Base-by-base conservation (phyloP, 2,797 vertebrate genomes). In the Hirundo rustica region DNA sequence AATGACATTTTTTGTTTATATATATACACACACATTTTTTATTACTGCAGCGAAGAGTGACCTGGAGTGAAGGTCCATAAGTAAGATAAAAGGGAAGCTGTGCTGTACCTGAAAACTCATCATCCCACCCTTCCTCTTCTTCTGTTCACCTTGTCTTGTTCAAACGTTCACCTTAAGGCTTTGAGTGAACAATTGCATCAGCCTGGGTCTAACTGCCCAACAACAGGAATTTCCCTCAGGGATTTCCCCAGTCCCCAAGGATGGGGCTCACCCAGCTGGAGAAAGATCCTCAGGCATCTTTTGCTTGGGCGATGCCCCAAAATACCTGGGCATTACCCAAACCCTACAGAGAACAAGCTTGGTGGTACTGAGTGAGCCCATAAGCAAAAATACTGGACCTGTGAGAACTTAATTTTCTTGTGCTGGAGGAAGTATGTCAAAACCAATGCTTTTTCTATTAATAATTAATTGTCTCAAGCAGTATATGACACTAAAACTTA, bases 391-490 rank as follows among this genome's bases (percentile, higher is more conserved):
- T 21, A 20, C 12, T 10, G 26, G 22, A 15, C 25, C 40, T 23
- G 12, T 3, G 6, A 62, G 44, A 45, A 53, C 5, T 72, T 44
- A 5, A 8, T n/a, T 85, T 53, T 38, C 71, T 61, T 65, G 26
- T 68, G 14, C n/a, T 66, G 61, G n/a, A 23, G 16, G 17, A 75
- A 78, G 9, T 2, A 20, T 62, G 38, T 70, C 62, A 76, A 83
- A 92, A 85, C 22, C 55, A 60, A 67, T 19, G 29, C 13, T 13
- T 62, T 65, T 78, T 19, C 48, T 66, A 38, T 84, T 86, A 78
- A 90, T 89, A 95, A 89, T 79, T 82, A 93, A 87, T 93, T 94
- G 73, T 85, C 66, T 92, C 67, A 42, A 80, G 45, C 40, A 5
- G 34, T 38, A 42, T 62, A 38, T 50, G 48, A 32, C 54, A 79